Conservation (phyloP, 2,888 invertebrate genomes). For the Agonum fuliginosum region DNA sequence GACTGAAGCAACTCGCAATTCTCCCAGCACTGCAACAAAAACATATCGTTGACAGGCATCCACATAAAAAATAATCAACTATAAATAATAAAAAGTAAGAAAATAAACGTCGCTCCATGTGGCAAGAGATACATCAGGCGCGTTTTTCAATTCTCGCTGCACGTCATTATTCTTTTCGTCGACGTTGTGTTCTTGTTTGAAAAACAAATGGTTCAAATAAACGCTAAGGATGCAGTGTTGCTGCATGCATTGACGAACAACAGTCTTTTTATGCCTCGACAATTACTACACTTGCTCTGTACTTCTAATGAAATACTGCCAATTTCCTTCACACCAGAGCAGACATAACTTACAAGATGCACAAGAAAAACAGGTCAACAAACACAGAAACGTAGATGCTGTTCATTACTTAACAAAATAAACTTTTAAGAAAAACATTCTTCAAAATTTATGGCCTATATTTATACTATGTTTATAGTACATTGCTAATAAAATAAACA, state of each 20-base stretch:
- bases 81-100: conserved; percentile 52
- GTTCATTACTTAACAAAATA: too few species aligned
- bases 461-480: too few species aligned
- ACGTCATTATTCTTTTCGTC: conserved; percentile 47
- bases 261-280: background rate
- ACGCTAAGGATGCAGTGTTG: background rate
- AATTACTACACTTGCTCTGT: conserved; percentile 1
- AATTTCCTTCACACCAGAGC: background rate
- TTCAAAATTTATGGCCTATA: too few species aligned
- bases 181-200: conserved; percentile 36
- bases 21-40: conserved; percentile 84
- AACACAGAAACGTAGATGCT: too few species aligned
- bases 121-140: conserved; percentile 54
- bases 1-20: conserved; percentile 84
- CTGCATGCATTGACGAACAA: conserved; percentile 18
- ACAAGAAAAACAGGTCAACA: too few species aligned
- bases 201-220: conserved; percentile 48
- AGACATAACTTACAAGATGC: background rate
- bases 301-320: background rate
- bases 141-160: conserved; percentile 55
- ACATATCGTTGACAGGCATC: conserved; percentile 52
- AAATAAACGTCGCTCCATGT: conserved; percentile 57
- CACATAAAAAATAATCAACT: conserved; percentile 47
- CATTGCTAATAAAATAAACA: too few species aligned
- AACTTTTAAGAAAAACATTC: too few species aligned